These are phyloP conservation scores for Phalacrocorax carbo DNA, from an alignment of 2,113 vertebrate species.

Conservation along the genomic window DNA sequence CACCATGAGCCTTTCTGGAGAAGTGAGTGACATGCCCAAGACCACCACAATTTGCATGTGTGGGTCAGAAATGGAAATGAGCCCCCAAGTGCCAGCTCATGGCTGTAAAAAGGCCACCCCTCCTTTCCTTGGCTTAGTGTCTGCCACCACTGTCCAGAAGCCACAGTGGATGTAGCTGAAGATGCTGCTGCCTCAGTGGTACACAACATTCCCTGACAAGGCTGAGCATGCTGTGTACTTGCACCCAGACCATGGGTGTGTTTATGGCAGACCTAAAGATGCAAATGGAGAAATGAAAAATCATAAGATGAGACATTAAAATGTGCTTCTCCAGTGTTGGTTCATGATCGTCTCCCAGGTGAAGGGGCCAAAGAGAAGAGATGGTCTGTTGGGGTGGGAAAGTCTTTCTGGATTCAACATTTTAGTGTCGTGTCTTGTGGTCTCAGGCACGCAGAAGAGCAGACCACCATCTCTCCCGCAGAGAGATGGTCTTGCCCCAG, in stretches of 20 bases:
- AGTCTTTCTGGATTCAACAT: not conserved
- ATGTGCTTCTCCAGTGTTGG: not conserved
- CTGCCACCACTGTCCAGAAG: not conserved
- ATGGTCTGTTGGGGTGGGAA: not conserved
- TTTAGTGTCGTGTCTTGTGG: not conserved
- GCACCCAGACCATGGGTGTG: not conserved
- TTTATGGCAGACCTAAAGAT: not conserved
- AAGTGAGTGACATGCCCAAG: not conserved
- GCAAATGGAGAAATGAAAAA: not conserved
- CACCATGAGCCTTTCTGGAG: not conserved
- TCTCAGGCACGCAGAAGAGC: not conserved
- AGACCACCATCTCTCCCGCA: accelerated
- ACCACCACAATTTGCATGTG: not conserved
- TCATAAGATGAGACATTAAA: not conserved
- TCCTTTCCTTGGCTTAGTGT: not conserved
- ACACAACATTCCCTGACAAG: accelerated
- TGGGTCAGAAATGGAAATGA: not conserved
- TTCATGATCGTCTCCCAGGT: not conserved
- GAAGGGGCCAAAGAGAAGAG: not conserved
- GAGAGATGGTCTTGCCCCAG: accelerated
- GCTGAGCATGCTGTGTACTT: not conserved
- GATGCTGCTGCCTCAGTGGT: not conserved
- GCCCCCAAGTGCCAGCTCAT: not conserved
- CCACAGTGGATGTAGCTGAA: accelerated
- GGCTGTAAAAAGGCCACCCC: not conserved